Evolutionary conservation across 2,888 invertebrate species (phyloP), one percentile per base, ranked within the genome.

Genomic region (Diogma glabrata): DNA sequence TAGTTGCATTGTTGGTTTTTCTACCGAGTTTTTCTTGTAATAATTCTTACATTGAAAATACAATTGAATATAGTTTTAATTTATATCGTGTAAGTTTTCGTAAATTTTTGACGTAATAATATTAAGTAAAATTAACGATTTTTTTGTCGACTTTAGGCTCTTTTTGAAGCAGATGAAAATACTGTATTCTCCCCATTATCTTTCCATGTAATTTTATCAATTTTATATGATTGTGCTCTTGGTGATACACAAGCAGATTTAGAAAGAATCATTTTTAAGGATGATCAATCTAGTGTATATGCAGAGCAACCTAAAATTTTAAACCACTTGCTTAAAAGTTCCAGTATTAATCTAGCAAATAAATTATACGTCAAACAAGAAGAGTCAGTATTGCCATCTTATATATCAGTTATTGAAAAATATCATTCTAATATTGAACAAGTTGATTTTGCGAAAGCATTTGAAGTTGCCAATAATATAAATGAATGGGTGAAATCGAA

Each of bases 331-430:
- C 16, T 24, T 9, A 7, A 23, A n/a, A 46, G 46, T 12, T 26
- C 46, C n/a, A 46, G 24, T 46, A 46, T 46, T 24, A 46, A 46
- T 9, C 12, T 46, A 9, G 46, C 24, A 16, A 46, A 46, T 46
- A 46, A 46, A 46, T 16, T 46, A 16, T 46, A 24, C 24, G 2
- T 46, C 23, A 22, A 24, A 8, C 16, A 46, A 2, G 46, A 24
- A 10, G 26, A 5, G 1, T 3, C 16, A 26, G 3, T 46, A 16
- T 14, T 16, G 2, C 2, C 46, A 16, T 10, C 10, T 16, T 46
- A 24, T 16, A 8, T 26, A 46, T 24, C 8, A 10, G 26, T 10
- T 2, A 24, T 46, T 14, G 16, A 9, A 6, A 24, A 16, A 16
- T 24, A 24, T n/a, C 14, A 26, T 3, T 22, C 23, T 2, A 16